Percentiles rank a stretch among this genome's conserved stretches.
These are phyloP conservation scores for Antedon mediterranea DNA, from an alignment of 53 echinoderm and acorn worm genomes.

Conservation along the genomic window DNA sequence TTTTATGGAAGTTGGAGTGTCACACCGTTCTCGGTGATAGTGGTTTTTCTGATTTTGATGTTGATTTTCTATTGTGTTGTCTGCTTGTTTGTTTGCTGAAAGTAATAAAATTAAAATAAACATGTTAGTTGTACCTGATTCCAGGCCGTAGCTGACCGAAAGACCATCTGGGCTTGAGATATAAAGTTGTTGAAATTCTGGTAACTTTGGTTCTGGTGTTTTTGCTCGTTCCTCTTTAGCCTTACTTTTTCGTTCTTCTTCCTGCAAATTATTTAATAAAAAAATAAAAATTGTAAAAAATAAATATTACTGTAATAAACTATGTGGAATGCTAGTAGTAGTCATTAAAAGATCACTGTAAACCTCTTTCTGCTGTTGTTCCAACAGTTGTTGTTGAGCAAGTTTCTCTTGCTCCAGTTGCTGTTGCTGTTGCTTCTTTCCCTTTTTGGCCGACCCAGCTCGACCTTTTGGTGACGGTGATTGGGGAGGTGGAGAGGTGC, in stretches of 20 bases:
- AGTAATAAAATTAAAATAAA: no score
- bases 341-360: neutral
- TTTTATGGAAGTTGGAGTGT: no score
- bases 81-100: no score
- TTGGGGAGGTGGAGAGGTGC: conserved; percentile 58
- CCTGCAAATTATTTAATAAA: conserved; percentile 25
- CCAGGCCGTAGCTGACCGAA: conserved; percentile 64
- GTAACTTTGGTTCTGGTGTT: conserved; percentile 43
- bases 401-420: conserved; percentile 57
- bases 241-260: conserved; percentile 33
- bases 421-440: conserved; percentile 55
- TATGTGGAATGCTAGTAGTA: no score
- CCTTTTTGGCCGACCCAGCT: conserved; percentile 81
- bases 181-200: conserved; percentile 75
- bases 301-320: neutral
- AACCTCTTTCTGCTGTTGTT: conserved; percentile 83
- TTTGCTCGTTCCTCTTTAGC: conserved; percentile 21
- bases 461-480: conserved; percentile 54
- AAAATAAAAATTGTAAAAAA: no score
- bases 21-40: no score
- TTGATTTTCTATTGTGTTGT: no score
- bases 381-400: conserved; percentile 51
- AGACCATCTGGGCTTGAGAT: conserved; percentile 88
- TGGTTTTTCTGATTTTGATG: no score
- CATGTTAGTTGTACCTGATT: no score